A percentile compares a stretch with the other conserved stretches of the same genome.
These are phyloP conservation scores for Ochropacha duplaris DNA, from an alignment of 2,888 invertebrate genomes.

Conservation along the genomic window DNA sequence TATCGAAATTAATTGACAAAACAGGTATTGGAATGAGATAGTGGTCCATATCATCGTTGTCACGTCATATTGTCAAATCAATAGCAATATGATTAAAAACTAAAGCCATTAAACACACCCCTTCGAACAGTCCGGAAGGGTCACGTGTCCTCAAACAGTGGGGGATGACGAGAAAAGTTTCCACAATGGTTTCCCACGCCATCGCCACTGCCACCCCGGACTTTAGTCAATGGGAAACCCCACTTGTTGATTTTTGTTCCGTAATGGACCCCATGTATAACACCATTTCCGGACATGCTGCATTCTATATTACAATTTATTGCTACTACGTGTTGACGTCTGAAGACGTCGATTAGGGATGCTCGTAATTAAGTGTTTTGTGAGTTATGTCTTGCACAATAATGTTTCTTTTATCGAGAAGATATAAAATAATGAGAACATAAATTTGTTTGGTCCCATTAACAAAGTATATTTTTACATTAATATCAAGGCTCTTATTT, in stretches of 20 bases:
- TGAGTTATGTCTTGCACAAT: constrained; percentile 22
- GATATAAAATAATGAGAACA: not conserved
- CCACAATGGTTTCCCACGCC: constrained; percentile 73
- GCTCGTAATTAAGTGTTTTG: constrained; percentile 16
- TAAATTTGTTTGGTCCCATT: not conserved
- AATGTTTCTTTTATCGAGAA: constrained; percentile 11
- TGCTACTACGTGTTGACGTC: constrained; percentile 36
- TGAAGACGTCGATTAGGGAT: constrained; percentile 25
- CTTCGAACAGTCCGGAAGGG: constrained; percentile 58
- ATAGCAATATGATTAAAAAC: not conserved
- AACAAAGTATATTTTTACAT: no score
- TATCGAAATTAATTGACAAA: not conserved
- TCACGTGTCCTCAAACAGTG: constrained; percentile 58
- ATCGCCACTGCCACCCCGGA: constrained; percentile 36
- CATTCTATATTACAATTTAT: constrained; percentile 48
- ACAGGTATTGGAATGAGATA: not conserved
- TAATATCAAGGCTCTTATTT: no score
- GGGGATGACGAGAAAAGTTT: constrained; percentile 71
- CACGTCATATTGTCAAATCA: not conserved
- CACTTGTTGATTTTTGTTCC: constrained; percentile 73
- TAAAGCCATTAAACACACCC: constrained; percentile 12
- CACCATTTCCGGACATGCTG: constrained; percentile 60
- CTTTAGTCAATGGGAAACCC: constrained; percentile 60
- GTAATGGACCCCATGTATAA: constrained; percentile 56
- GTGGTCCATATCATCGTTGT: not conserved